Evolutionary conservation across 92 coral and sea anemone species (phyloP), one percentile per base, ranked within the genome.

Genomic region (Zoanthus solanderi): DNA sequence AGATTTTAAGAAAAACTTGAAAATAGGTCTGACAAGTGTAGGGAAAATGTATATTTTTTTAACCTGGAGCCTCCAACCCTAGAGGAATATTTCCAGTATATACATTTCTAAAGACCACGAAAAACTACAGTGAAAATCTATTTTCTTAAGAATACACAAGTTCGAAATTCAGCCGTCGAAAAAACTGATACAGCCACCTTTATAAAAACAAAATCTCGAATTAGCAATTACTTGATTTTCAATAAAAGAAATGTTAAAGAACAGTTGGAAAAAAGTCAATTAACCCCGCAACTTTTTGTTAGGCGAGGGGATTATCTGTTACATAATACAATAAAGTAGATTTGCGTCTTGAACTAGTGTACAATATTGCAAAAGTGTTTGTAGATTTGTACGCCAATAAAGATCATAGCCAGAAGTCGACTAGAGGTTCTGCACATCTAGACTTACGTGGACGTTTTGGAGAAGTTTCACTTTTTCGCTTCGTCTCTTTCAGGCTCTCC

Each of bases 401-500:
- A 23, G 23, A 23, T 58, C 58, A 56, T 78, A 72, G 37, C 72
- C 58, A 60, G 15, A 78, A 78, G 84, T 78, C 84, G 4, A 58
- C 71, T 3, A 78, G 53, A 0, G 71, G 72, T 78, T 78, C 83
- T 58, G 71, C 83, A 78, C 71, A 13, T 58, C 83, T 78, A 0
- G 53, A 78, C 83, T 78, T 78, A 8, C 54, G 71, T 47, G 52
- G 52, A 54, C 67, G 68, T 84, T 84, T 71, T 76, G 67, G 56
- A 84, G 80, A 84, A 15, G 76, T 8, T 71, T 44, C 32, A 29
- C 79, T 79, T 72, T 84, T 79, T 71, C 72, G 72, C n/a, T 72
- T 84, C 5, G 72, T 84, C 72, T 84, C 52, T n/a, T 73, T 84
- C 72, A 84, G 88, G 72, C 88, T 84, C 72, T 84, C 88, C 81